A percentile compares a stretch with the other conserved stretches of the same genome.
Evolutionary conservation across 1,140 invertebrate species (phyloP).

Genomic region (Lepidurus packardi): DNA sequence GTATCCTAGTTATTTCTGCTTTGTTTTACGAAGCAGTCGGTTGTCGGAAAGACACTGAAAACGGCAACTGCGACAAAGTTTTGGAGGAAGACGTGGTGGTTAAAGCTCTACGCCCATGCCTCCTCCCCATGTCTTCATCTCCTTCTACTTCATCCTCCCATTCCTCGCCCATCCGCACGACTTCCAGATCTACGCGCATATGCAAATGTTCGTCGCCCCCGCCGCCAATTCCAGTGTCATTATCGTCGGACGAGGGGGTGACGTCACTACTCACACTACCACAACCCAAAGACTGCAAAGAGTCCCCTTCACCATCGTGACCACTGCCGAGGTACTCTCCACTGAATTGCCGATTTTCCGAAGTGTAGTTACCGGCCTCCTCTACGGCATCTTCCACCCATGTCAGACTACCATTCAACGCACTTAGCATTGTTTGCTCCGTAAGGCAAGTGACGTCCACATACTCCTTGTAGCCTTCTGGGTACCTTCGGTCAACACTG

Average conservation of each 20-base stretch:
- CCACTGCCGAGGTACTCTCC: neutral
- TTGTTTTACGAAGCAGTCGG: constrained; percentile 1
- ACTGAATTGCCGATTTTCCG: neutral
- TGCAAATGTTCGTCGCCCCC: neutral
- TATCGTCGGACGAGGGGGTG: constrained; percentile 26
- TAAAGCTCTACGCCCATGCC: neutral
- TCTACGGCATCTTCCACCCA: constrained; percentile 12
- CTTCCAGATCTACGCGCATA: constrained; percentile 9
- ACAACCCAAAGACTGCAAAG: constrained; percentile 24
- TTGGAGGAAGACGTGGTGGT: neutral
- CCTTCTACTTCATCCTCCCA: neutral
- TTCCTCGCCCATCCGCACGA: neutral
- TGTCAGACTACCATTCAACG: neutral
- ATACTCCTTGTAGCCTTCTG: neutral
- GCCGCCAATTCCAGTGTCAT: constrained; percentile 29
- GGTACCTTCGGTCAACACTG: neutral
- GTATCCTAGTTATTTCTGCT: neutral
- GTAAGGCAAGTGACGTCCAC: neutral
- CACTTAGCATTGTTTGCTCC: neutral
- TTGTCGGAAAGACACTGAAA: constrained; percentile 18
- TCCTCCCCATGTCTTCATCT: neutral
- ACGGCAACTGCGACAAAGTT: neutral
- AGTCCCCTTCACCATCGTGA: constrained; percentile 19
- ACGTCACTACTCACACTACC: constrained; percentile 14
- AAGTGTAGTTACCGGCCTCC: neutral